These are phyloP conservation scores for Halcyon smyrnensis DNA, from an alignment of 2,797 vertebrate genomes.

Conservation along the genomic window DNA sequence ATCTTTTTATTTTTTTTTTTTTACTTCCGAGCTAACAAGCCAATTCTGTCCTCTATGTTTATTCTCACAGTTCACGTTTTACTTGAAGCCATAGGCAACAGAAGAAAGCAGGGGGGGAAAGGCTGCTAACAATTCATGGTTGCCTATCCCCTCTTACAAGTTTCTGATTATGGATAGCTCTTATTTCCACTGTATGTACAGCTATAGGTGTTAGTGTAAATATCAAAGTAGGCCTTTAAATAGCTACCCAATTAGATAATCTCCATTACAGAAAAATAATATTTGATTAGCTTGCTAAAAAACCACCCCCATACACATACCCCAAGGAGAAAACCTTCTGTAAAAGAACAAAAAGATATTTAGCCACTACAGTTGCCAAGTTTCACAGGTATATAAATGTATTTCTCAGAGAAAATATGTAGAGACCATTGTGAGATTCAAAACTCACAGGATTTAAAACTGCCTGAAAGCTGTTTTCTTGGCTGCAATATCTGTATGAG, in stretches of 20 bases:
- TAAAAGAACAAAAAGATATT: not conserved
- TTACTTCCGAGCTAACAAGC: not conserved
- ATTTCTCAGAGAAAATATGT: not conserved
- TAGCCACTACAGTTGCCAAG: not conserved
- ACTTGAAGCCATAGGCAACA: not conserved
- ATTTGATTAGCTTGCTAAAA: constrained; percentile 19
- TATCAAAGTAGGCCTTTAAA: not conserved
- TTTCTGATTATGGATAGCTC: not conserved
- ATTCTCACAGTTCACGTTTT: not conserved
- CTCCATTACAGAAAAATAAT: not conserved
- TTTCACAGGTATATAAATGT: not conserved
- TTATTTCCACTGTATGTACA: not conserved
- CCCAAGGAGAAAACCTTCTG: not conserved
- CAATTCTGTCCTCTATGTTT: not conserved
- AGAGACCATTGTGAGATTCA: not conserved
- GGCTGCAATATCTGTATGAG: not conserved
- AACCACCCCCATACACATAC: not conserved
- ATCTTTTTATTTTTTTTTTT: no score
- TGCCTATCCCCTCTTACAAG: not conserved
- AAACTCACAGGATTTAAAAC: not conserved
- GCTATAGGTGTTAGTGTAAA: not conserved
- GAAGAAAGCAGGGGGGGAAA: not conserved
- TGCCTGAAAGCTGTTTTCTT: not conserved
- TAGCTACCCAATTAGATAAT: not conserved
- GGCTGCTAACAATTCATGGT: not conserved